phyloP scores from a whole-genome alignment of 2,113 vertebrate species.

The Cercocebus atys region DNA sequence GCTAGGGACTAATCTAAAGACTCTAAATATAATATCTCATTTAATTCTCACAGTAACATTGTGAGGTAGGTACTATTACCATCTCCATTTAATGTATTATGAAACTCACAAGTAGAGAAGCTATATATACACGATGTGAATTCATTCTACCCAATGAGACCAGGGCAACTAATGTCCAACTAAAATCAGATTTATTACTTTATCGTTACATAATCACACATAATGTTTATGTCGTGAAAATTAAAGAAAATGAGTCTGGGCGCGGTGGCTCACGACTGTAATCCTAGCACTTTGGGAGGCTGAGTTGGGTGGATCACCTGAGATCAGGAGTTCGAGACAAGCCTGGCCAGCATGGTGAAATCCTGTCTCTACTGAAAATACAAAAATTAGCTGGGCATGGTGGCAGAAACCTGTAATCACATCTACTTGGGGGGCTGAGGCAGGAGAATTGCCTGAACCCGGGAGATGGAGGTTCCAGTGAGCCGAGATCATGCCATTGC shows the following conservation, averaged over 20 bases:
- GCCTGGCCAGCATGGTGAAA: too few species aligned
- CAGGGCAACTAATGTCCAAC: neutral
- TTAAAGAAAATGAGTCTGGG: neutral
- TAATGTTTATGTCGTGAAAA: neutral
- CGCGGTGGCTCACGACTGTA: too few species aligned
- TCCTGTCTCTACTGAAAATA: too few species aligned
- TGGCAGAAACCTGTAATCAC: too few species aligned
- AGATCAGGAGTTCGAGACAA: too few species aligned
- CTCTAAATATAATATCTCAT: neutral
- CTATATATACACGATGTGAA: neutral
- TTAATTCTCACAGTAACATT: neutral
- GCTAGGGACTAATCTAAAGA: neutral
- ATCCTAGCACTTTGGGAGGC: too few species aligned
- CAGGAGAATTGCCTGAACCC: too few species aligned
- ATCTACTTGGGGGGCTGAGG: too few species aligned
- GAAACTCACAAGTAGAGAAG: neutral
- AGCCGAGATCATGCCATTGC: too few species aligned
- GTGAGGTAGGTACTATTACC: neutral
- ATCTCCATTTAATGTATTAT: slow-evolving; percentile 5
- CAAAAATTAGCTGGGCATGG: too few species aligned
- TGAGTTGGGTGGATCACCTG: too few species aligned
- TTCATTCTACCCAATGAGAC: neutral
- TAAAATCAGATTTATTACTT: neutral
- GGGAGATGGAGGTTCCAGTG: too few species aligned
- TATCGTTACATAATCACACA: neutral